Base-by-base conservation (phyloP, 2,113 vertebrate species). In the Myxocyprinus asiaticus region DNA sequence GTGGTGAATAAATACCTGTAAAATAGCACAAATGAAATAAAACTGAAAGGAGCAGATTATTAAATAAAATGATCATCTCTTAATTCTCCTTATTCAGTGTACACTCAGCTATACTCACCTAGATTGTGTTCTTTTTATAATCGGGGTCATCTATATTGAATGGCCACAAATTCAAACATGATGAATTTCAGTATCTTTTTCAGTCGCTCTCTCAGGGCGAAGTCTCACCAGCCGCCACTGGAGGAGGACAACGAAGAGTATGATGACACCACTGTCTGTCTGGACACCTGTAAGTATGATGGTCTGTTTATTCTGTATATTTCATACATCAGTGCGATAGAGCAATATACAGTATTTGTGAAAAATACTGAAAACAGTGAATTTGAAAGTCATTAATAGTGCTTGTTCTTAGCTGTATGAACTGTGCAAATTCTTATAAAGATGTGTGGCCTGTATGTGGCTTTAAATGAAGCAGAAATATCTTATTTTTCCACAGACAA, bases 161-260 rank as follows among this genome's bases (percentile, higher is more conserved):
- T 33, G 22, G 22, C 22, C 22, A 33, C 22, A 33, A 33, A 33
- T 33, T 33, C 1, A 3, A 33, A 33, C 3, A 33, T 33, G 22
- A 33, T 33, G 22, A 33, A 33, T 33, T 33, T 33, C 48, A 51
- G 48, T 56, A n/a, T 56, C 14, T 56, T 6, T 6, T 6, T 58
- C 22, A 4, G 7, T 58, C 14, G 7, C 14, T 85, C 86, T 90
- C 93, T 55, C 90, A 99, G 98, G 91, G 95, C 97, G 68, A 99
- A 99, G 81, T 99, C 97, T 62, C 98, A 97, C 63, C 95, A 97
- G 10, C 98, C 98, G 66, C 97, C 98, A 33, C 94, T 99, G 85
- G 97, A 99, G 89, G 98, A 99, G 70, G 97, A 98, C 87, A 97
- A 99, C 71, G 98, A 99, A 68, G 96, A 98, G 84, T 95, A 96